Evolutionary conservation across 2,888 invertebrate genomes (phyloP).

Genomic region (Drosophila picticornis): DNA sequence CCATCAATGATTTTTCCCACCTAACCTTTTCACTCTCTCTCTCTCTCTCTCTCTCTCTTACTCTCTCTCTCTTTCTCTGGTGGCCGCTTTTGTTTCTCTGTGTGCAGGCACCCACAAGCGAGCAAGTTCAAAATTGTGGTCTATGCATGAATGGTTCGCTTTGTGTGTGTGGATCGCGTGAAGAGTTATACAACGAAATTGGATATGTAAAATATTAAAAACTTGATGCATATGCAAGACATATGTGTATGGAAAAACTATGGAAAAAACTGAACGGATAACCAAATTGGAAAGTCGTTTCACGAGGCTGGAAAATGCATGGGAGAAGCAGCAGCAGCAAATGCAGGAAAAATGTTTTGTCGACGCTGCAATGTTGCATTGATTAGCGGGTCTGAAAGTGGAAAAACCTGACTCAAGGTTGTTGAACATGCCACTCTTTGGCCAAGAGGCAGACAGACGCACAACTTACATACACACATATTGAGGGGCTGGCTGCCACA

Average conservation of each 20-base stretch:
- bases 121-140: slow-evolving; percentile 57
- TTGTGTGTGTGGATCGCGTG: slow-evolving; percentile 65
- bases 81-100: neutral
- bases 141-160: slow-evolving; percentile 66
- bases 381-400: slow-evolving; percentile 77
- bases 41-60: slow-evolving; percentile 11
- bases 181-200: slow-evolving; percentile 62
- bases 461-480: neutral
- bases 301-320: slow-evolving; percentile 59
- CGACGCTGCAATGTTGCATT: slow-evolving; percentile 63
- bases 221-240: slow-evolving; percentile 54
- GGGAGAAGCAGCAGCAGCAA: slow-evolving; percentile 44
- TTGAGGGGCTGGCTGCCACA: slow-evolving; percentile 29
- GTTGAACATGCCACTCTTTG: slow-evolving; percentile 72
- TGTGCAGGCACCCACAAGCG: slow-evolving; percentile 22
- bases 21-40: slow-evolving; percentile 4
- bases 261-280: slow-evolving; percentile 50
- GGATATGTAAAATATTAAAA: slow-evolving; percentile 37
- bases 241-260: slow-evolving; percentile 32
- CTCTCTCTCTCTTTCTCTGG: slow-evolving; percentile 3
- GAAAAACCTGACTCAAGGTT: slow-evolving; percentile 83
- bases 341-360: slow-evolving; percentile 64
- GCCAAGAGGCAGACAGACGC: slow-evolving; percentile 9
- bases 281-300: slow-evolving; percentile 74
- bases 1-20: slow-evolving; percentile 64